These are phyloP conservation scores for Antheraea pernyi DNA, from an alignment of 1,140 invertebrate genomes.

Conservation along the genomic window DNA sequence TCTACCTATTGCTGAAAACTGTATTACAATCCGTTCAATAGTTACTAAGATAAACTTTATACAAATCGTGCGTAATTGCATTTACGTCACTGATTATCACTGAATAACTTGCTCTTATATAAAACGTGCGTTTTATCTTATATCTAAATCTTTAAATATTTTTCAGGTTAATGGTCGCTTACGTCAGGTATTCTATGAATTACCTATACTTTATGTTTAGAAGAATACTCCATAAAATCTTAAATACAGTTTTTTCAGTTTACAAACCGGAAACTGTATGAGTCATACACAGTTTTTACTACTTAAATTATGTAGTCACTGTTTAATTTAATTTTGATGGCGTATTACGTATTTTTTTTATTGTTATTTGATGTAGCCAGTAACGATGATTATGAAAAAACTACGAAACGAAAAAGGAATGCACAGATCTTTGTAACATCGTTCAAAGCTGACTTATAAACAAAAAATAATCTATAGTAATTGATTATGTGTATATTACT, in stretches of 20 bases:
- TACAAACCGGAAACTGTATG: neutral
- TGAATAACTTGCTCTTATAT: neutral
- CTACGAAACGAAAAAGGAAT: too few species aligned
- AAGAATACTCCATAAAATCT: neutral
- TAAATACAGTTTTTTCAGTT: neutral
- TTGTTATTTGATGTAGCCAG: too few species aligned
- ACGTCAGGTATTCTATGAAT: neutral
- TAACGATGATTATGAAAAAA: too few species aligned
- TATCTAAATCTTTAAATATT: neutral
- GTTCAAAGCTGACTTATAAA: neutral
- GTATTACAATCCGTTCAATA: too few species aligned
- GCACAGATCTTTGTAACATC: neutral
- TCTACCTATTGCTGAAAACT: too few species aligned
- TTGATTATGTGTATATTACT: neutral
- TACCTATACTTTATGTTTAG: neutral
- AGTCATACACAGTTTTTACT: neutral
- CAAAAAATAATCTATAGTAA: neutral
- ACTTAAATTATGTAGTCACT: neutral
- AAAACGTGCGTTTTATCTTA: neutral
- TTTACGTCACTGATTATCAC: neutral
- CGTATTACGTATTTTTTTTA: neutral
- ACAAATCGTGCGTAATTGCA: neutral
- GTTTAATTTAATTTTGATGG: neutral
- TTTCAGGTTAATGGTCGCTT: conserved; percentile 1
- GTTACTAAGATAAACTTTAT: neutral